Evolutionary conservation across 2,797 vertebrate genomes (phyloP), one percentile per base, ranked within the genome.

Genomic region (Paguma larvata): DNA sequence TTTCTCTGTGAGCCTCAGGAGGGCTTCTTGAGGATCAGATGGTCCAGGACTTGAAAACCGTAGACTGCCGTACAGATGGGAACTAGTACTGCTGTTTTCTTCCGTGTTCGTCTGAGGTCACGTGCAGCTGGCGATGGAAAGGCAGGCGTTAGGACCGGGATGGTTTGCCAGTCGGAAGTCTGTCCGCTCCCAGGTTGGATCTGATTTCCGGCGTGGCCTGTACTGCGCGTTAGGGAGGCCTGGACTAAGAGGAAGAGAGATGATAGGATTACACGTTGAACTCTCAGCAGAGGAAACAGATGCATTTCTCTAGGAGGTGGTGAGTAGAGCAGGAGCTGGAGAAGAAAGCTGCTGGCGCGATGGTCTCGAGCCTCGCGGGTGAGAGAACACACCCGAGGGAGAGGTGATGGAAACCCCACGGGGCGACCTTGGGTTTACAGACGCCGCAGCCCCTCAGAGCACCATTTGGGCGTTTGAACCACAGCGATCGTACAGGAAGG

Each of bases 61-160:
- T 88, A 80, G 65, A 30, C 25, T 91, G 12, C 34, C 27, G 12
- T 67, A 30, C 34, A 89, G 46, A 89, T 78, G 51, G 68, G 67
- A 83, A 62, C 75, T 89, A 25, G 70, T 83, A 68, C 13, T 77
- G n/a, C 91, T 73, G 78, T 59, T 73, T 63, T 94, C 68, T 85
- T 79, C 83, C 85, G 62, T 84, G 23, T 59, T 95, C 89, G 14
- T 83, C 41, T 67, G 44, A 93, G 77, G 25, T 32, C 19, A 48
- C 38, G 4, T 63, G 27, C 0, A 75, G 7, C 27, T 70, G 41
- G 25, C 79, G 51, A 70, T 83, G 83, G 94, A 79, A 85, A 91
- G n/a, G 13, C 53, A 79, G 53, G 56, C 56, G 30, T 51, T 53
- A 73, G 27, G 12, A 23, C 44, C 46, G 44, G 65, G n/a, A 62